Evolutionary conservation across 2,888 invertebrate species (phyloP), one percentile per base, ranked within the genome.

Genomic region (Diabrotica balteata): DNA sequence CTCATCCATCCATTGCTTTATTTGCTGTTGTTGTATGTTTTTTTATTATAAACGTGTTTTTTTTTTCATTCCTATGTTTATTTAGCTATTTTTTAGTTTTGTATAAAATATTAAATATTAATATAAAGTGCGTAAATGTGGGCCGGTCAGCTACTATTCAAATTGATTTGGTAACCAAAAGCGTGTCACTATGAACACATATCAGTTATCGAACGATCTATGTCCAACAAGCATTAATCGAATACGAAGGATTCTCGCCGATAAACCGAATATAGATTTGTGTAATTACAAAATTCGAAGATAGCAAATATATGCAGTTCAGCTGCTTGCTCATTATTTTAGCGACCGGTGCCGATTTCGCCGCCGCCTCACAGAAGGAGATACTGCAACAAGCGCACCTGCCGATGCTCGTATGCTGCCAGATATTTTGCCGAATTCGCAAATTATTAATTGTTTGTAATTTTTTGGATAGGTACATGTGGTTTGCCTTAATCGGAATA

Each of bases 251-350:
- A 47, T 47, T 10, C 10, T 10, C 47, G 47, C 47, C 47, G 47
- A 47, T 47, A 47, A 47, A 47, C 47, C 47, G 47, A 47, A 47
- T 47, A 47, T 47, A 47, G 47, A 47, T 47, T 47, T 52, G 17
- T n/a, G 8, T 52, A 52, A 52, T 52, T 52, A 17, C 52, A 17
- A 17, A 11, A 17, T 52, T 52, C 22, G 22, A 22, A 52, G 52
- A 52, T 52, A 52, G 22, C n/a, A 51, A 51, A 11, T 51, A 11
- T 51, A 51, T 51, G 11, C 2, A 11, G 52, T 52, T 52, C 52
- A 52, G 52, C 52, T 52, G 52, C 52, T 52, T 52, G 11, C 51
- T 51, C 51, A 51, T 51, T 51, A 51, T 51, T 51, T 51, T 51
- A 11, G 51, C 11, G 11, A 51, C 51, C 51, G 51, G 51, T 51